phyloP scores from a whole-genome alignment of 2,888 invertebrate genomes.

The Dasysyrphus albostriatus region DNA sequence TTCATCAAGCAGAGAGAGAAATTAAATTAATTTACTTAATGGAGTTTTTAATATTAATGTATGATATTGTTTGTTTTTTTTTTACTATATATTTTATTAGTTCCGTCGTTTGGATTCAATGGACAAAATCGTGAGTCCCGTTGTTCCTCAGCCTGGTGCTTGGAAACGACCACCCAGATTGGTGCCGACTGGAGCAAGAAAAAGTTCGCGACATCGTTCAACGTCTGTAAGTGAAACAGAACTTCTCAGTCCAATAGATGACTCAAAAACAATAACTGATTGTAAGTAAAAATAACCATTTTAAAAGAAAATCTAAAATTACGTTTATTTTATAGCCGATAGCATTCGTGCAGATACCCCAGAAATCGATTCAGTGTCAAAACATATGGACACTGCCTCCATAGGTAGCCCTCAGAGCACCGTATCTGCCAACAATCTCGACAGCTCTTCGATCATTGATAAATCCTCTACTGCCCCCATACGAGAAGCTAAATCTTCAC shows the following conservation, averaged over 20 bases:
- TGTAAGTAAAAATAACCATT: slow-evolving; percentile 37
- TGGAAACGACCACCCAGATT: slow-evolving; percentile 88
- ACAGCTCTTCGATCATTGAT: slow-evolving; percentile 29
- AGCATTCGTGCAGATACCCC: slow-evolving; percentile 81
- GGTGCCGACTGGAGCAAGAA: slow-evolving; percentile 82
- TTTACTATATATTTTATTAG: slow-evolving; percentile 79
- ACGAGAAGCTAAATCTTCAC: slow-evolving; percentile 28
- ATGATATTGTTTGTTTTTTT: not conserved
- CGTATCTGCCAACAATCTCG: slow-evolving; percentile 55
- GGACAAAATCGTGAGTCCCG: slow-evolving; percentile 96
- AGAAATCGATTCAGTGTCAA: slow-evolving; percentile 76
- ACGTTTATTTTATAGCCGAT: slow-evolving; percentile 77
- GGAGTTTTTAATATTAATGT: not conserved
- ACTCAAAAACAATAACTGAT: slow-evolving; percentile 79
- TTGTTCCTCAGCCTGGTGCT: slow-evolving; percentile 94
- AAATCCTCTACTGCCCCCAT: slow-evolving; percentile 33
- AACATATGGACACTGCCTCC: slow-evolving; percentile 46
- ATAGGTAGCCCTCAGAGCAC: slow-evolving; percentile 64
- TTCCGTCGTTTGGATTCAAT: slow-evolving; percentile 89
- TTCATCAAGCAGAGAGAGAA: too few species aligned
- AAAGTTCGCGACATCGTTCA: slow-evolving; percentile 82
- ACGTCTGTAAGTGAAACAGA: slow-evolving; percentile 85
- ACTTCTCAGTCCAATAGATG: slow-evolving; percentile 83
- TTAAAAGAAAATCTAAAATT: not conserved
- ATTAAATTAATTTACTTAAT: too few species aligned